Conservation (phyloP, 30 jellyfish, hydroid and myxozoan genomes). For the Aurelia sp. region DNA sequence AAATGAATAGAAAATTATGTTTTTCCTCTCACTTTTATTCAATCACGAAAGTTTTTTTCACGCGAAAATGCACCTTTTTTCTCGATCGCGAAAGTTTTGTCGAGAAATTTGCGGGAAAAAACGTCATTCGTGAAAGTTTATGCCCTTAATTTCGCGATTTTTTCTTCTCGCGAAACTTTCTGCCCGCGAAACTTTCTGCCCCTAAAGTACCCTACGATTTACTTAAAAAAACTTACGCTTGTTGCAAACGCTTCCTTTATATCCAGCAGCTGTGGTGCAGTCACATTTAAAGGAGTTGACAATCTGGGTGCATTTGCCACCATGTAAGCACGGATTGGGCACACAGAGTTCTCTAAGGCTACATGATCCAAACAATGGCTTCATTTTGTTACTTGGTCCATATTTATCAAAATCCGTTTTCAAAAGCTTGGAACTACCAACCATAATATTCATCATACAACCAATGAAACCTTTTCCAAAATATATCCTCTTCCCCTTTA, state of each 20-base stretch:
- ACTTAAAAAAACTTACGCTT: constrained; percentile 51
- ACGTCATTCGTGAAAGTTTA: too few relatives aligned
- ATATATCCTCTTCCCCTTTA: not conserved
- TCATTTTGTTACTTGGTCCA: not conserved
- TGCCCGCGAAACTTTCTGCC: too few relatives aligned
- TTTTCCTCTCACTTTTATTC: too few relatives aligned
- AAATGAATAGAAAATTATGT: too few relatives aligned
- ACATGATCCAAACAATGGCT: constrained; percentile 48
- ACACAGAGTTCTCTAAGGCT: constrained; percentile 52
- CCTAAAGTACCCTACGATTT: too few relatives aligned
- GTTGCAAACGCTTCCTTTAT: constrained; percentile 70
- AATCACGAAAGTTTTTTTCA: too few relatives aligned
- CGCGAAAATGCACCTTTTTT: too few relatives aligned
- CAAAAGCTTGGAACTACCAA: constrained; percentile 24
- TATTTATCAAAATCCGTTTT: constrained; percentile 24
- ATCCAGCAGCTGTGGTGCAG: constrained; percentile 62
- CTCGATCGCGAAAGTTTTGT: too few relatives aligned
- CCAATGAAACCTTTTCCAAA: constrained; percentile 65
- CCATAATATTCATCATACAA: constrained; percentile 54
- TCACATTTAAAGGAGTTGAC: constrained; percentile 47
- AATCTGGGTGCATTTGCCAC: constrained; percentile 68
- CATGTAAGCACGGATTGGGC: constrained; percentile 81
- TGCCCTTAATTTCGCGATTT: too few relatives aligned
- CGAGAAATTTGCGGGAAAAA: too few relatives aligned
- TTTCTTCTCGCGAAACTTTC: too few relatives aligned